Percentiles rank a stretch among this genome's conserved stretches.
Conservation (phyloP, 1,140 invertebrate genomes). For the Drosophila varians region DNA sequence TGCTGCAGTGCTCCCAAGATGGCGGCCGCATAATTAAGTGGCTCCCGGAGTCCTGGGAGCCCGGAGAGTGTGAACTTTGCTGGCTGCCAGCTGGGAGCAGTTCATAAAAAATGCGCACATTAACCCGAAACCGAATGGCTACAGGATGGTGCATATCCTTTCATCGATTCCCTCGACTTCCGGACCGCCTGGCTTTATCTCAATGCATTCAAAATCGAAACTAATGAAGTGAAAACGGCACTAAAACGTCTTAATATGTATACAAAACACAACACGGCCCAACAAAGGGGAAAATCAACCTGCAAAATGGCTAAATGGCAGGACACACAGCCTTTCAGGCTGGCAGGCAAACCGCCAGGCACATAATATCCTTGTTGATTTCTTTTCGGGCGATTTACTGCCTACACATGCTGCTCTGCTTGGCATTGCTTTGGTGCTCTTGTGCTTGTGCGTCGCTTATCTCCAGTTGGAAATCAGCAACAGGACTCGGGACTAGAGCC, state of each 20-base stretch:
- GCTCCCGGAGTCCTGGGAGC: slow-evolving; percentile 16
- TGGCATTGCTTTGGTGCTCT: slow-evolving; percentile 12
- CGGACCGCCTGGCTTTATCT: background rate
- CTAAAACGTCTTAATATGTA: slow-evolving; percentile 81
- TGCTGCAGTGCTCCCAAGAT: slow-evolving; percentile 29
- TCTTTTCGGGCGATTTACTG: slow-evolving; percentile 81
- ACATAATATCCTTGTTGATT: slow-evolving; percentile 82
- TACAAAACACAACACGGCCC: slow-evolving; percentile 1
- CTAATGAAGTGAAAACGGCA: slow-evolving; percentile 83
- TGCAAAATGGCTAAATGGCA: slow-evolving; percentile 54
- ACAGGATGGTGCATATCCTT: slow-evolving; percentile 6
- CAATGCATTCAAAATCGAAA: slow-evolving; percentile 65
- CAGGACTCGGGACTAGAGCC: slow-evolving; percentile 11
- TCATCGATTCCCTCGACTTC: background rate
- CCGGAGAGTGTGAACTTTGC: slow-evolving; percentile 57
- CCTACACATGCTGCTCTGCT: slow-evolving; percentile 61
- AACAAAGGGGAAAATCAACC: slow-evolving; percentile 49
- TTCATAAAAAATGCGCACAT: slow-evolving; percentile 24
- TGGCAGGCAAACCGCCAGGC: slow-evolving; percentile 22
- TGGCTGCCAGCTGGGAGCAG: slow-evolving; percentile 32
- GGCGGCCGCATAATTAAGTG: slow-evolving; percentile 63
- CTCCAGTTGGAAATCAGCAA: slow-evolving; percentile 54
- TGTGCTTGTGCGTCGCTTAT: slow-evolving; percentile 76
- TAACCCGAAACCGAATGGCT: background rate
- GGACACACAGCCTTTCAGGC: background rate